These are phyloP conservation scores for Drosophila meridiana DNA, from an alignment of 2,888 invertebrate species.

Conservation along the genomic window DNA sequence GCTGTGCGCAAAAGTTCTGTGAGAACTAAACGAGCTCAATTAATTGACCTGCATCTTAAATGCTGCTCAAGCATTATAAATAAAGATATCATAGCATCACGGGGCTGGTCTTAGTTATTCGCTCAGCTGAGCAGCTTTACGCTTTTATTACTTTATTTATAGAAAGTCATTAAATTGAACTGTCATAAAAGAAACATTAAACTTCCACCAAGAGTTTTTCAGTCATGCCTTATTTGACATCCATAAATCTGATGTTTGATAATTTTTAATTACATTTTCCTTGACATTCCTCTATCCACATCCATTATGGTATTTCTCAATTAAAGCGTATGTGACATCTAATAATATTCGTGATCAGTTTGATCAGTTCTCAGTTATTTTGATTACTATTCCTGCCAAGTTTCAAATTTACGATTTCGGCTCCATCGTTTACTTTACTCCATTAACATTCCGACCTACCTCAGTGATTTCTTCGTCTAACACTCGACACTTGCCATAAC, in stretches of 20 bases:
- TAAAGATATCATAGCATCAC: not conserved
- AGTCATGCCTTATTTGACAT: not conserved
- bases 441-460: slow-evolving; percentile 29
- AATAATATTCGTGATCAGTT: not conserved
- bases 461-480: slow-evolving; percentile 4
- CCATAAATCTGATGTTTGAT: not conserved
- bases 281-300: not conserved
- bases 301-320: not conserved
- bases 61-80: slow-evolving; percentile 12
- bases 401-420: not conserved
- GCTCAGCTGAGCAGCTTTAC: not conserved
- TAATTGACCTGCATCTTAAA: slow-evolving; percentile 41
- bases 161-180: not conserved
- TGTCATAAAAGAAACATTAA: not conserved
- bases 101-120: not conserved
- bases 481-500: slow-evolving; percentile 7
- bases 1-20: slow-evolving; percentile 14
- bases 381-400: slow-evolving; percentile 26
- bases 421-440: not conserved
- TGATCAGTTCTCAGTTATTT: not conserved
- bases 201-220: not conserved
- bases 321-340: not conserved
- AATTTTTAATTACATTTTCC: not conserved
- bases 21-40: slow-evolving; percentile 30
- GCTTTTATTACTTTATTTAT: not conserved